Conservation (phyloP, 2,113 vertebrate genomes). For the Stictonetta naevosa region DNA sequence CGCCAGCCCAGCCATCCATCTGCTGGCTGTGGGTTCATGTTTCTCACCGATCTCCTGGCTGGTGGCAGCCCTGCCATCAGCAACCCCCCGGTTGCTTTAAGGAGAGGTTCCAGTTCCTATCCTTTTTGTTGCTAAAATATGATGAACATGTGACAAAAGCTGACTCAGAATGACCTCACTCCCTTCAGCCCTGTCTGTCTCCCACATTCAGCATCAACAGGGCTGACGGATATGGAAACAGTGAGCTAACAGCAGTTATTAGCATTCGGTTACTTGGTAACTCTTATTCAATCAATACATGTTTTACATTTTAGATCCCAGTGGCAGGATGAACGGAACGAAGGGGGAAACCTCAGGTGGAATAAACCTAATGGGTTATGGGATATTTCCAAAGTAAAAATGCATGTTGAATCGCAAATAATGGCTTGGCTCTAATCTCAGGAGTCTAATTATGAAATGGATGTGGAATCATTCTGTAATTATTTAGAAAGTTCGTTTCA, state of each 20-base stretch:
- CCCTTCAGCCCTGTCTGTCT: not conserved
- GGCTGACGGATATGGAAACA: not conserved
- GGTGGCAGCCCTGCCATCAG: not conserved
- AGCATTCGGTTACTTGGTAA: constrained; percentile 42
- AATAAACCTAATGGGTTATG: constrained; percentile 20
- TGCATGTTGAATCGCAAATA: constrained; percentile 8
- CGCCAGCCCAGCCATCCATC: not conserved
- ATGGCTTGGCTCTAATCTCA: constrained; percentile 8
- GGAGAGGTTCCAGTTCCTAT: not conserved
- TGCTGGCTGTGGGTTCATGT: not conserved
- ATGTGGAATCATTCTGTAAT: constrained; percentile 20
- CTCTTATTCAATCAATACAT: constrained; percentile 3
- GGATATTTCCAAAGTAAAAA: constrained; percentile 44
- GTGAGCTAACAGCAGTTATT: not conserved
- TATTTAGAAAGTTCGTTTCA: constrained; percentile 50
- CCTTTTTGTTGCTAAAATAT: not conserved
- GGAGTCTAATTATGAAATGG: constrained; percentile 45
- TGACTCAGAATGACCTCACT: not conserved
- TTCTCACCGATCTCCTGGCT: not conserved
- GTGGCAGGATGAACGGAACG: not conserved
- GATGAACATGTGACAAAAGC: not conserved
- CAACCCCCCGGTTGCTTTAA: not conserved
- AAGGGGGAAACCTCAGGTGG: constrained; percentile 30
- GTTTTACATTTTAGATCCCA: constrained; percentile 21
- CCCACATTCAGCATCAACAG: not conserved